These are phyloP conservation scores for Armadillidium nasatum DNA, from an alignment of 1,140 invertebrate genomes.

Conservation along the genomic window DNA sequence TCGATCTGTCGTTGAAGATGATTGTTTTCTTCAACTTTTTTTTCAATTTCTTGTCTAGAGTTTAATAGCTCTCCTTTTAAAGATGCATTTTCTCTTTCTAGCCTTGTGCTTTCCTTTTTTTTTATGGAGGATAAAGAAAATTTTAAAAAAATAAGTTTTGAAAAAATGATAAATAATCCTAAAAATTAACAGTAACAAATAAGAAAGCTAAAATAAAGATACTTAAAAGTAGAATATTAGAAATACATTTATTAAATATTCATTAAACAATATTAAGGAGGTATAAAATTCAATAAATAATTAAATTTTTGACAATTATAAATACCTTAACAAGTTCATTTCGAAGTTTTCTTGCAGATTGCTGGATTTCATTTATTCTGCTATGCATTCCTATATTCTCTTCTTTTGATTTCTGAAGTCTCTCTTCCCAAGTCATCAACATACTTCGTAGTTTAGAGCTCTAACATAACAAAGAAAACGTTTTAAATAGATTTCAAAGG, in stretches of 20 bases:
- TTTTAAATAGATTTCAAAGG: no score
- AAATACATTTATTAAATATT: no score
- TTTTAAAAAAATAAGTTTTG: no score
- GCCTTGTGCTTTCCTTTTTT: background rate
- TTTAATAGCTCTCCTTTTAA: background rate
- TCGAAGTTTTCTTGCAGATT: background rate
- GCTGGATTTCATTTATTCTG: background rate
- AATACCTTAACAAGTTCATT: background rate
- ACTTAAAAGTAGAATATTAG: no score
- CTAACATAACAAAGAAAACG: background rate
- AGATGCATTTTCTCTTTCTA: background rate
- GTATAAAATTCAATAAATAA: no score
- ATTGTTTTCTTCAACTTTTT: background rate
- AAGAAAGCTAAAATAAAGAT: no score
- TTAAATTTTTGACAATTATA: no score
- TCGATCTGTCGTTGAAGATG: background rate
- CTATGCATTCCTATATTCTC: background rate
- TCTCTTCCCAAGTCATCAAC: background rate
- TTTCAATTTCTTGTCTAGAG: background rate
- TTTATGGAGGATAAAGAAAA: no score
- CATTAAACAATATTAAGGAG: no score
- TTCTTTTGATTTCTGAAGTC: background rate
- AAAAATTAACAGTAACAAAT: no score
- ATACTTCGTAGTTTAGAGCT: background rate
- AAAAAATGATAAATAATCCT: no score